Evolutionary conservation across 2,797 vertebrate species (phyloP).

Genomic region (Peromyscus attwateri): DNA sequence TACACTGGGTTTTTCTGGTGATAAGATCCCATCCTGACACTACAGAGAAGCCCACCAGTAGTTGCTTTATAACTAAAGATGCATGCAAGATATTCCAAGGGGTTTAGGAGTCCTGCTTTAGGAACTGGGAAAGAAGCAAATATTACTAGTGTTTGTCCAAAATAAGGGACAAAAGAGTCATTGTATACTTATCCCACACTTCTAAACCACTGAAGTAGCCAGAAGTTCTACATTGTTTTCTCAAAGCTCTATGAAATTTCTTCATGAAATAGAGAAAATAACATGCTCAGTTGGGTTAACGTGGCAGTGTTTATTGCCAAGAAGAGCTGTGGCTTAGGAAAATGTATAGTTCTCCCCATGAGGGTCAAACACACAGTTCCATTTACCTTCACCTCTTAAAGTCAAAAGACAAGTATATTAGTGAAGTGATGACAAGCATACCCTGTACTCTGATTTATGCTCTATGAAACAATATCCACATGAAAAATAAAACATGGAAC

Average conservation of each 20-base stretch:
- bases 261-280: conserved; percentile 30
- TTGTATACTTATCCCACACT: not conserved
- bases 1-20: not conserved
- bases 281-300: not conserved
- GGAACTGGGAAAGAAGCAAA: not conserved
- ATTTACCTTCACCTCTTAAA: conserved; percentile 51
- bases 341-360: not conserved
- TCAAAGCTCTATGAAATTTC: conserved; percentile 38
- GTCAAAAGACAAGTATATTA: conserved; percentile 49
- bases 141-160: not conserved
- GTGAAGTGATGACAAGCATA: not conserved
- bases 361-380: conserved; percentile 29
- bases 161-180: not conserved
- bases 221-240: not conserved
- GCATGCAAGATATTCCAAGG: not conserved
- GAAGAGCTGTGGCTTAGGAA: not conserved
- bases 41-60: not conserved
- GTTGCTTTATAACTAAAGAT: not conserved
- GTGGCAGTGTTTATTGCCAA: conserved; percentile 22
- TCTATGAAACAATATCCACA: conserved; percentile 19
- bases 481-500: conserved; percentile 36
- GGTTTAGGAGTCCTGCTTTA: not conserved
- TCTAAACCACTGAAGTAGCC: not conserved
- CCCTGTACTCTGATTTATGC: conserved; percentile 24
- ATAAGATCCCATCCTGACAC: not conserved